phyloP scores from a whole-genome alignment of 1,140 invertebrate genomes.

The Drosophila varians region DNA sequence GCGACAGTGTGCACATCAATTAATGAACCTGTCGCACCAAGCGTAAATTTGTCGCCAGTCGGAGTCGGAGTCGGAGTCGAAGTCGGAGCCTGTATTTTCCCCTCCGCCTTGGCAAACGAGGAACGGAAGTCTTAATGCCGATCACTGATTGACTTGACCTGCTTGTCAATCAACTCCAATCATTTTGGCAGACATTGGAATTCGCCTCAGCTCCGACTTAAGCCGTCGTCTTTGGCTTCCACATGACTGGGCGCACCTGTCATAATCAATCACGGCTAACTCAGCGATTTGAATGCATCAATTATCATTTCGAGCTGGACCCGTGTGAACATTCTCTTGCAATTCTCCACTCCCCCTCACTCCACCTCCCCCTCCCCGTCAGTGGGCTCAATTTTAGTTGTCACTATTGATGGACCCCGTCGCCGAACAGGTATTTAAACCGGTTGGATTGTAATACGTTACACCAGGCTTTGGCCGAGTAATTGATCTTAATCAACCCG shows the following conservation, averaged over 20 bases:
- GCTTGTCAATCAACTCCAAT: conserved; percentile 74
- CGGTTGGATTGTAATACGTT: conserved; percentile 32
- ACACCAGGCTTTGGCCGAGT: conserved; percentile 9
- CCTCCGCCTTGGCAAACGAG: conserved; percentile 1
- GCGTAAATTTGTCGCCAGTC: conserved; percentile 76
- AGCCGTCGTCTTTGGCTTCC: conserved; percentile 37
- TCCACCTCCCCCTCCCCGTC: too few species aligned
- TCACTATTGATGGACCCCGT: conserved; percentile 49
- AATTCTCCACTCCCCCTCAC: not conserved
- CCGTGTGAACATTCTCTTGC: conserved; percentile 61
- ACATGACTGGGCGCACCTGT: conserved; percentile 73
- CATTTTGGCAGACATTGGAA: conserved; percentile 69
- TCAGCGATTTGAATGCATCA: conserved; percentile 72
- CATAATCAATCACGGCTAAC: conserved; percentile 70
- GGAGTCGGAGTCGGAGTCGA: not conserved
- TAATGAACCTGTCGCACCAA: conserved; percentile 73
- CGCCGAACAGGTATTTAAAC: conserved; percentile 31
- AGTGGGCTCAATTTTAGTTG: conserved; percentile 6
- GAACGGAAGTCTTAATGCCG: conserved; percentile 46
- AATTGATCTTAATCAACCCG: conserved; percentile 44
- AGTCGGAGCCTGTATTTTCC: too few species aligned
- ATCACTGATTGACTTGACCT: conserved; percentile 58
- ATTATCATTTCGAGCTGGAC: conserved; percentile 59
- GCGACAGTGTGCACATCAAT: conserved; percentile 75
- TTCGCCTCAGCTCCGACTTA: conserved; percentile 33